Evolutionary conservation across 2,797 vertebrate species (phyloP).

Genomic region (Gila robusta): DNA sequence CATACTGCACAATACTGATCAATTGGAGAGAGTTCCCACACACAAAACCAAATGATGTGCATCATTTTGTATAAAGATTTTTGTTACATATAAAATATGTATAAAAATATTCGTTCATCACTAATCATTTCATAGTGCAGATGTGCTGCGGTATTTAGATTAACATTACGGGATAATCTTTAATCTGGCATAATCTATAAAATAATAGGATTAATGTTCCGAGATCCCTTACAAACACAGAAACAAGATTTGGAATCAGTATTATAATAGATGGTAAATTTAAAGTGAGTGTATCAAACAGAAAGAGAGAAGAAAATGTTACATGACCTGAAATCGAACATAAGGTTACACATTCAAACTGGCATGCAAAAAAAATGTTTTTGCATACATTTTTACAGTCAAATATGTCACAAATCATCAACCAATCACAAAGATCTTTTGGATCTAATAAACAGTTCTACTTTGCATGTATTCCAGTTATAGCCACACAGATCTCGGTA

Average conservation of each 20-base stretch:
- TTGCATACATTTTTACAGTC: conserved; percentile 43
- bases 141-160: conserved; percentile 7
- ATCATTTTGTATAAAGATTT: not conserved
- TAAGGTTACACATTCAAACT: conserved; percentile 43
- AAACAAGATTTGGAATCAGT: conserved; percentile 63
- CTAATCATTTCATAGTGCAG: conserved; percentile 60
- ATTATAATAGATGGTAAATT: conserved; percentile 36
- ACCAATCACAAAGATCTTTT: conserved; percentile 9
- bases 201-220: conserved; percentile 39
- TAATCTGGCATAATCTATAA: conserved; percentile 64
- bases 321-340: not conserved
- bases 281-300: not conserved
- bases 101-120: not conserved
- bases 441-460: not conserved
- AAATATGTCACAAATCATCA: conserved; percentile 44
- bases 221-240: conserved; percentile 37
- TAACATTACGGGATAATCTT: conserved; percentile 49
- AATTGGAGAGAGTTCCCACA: not conserved
- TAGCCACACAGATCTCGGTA: conserved; percentile 3
- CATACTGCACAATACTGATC: not conserved
- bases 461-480: conserved; percentile 58
- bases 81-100: not conserved
- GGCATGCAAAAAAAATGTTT: conserved; percentile 5
- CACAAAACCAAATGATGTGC: not conserved
- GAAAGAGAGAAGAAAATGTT: not conserved